Evolutionary conservation across 1,140 invertebrate genomes (phyloP), one percentile per base, ranked within the genome.

Genomic region (Plectrocnemia conspersa): DNA sequence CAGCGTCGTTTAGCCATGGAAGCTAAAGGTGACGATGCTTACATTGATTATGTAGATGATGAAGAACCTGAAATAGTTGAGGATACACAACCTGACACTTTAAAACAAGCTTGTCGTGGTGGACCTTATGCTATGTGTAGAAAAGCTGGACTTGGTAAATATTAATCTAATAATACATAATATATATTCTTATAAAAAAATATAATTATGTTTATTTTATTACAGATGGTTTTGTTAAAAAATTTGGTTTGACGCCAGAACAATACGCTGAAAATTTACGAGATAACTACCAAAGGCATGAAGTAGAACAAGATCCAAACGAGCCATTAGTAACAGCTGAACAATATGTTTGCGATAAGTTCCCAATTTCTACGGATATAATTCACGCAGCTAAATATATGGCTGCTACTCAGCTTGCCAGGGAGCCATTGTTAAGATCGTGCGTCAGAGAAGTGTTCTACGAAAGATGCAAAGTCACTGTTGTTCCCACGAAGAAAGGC

Each of bases 251-350:
- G n/a, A 88, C 84, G 1, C 91, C 97, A 0, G 90, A 96, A 66
- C 86, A 98, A 67, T 98, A 97, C 73, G 95, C 92, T 2, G 94
- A 98, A 74, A 99, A 99, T 75, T 72, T 98, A 0, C 79, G 93
- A 1, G 95, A 98, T 65, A 95, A 95, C 68, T 99, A 98, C 73
- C 91, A 94, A 65, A 79, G 91, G n/a, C 91, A 98, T 70, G 95
- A 99, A 66, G 90, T 98, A 1, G 92, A 97, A 40, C 94, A 98
- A 71, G 89, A 90, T 61, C 78, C 83, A 0, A 77, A 83, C 1
- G 85, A 91, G 58, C 92, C 93, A 0, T 63, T 77, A 7, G 86
- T 91, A 55, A 72, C 93, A 15, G 93, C 93, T 1, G 83, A 82
- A 85, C 65, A 93, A 79, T 71, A 68, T 79, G 54, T 80, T 67